phyloP scores from a whole-genome alignment of 2,888 invertebrate species.

The Dicyrtomina minuta region DNA sequence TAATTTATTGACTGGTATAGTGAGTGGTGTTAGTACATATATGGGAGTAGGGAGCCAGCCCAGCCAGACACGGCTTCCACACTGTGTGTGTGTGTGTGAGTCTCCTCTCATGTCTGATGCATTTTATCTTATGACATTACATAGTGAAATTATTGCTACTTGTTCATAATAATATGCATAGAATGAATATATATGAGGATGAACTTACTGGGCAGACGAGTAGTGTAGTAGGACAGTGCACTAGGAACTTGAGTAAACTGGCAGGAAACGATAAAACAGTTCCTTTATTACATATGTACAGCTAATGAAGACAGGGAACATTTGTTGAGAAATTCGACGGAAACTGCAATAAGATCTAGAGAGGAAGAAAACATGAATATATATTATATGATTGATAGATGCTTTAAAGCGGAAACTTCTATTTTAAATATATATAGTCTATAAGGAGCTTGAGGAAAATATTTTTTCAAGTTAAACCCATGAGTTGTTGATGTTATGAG shows the following conservation, averaged over 20 bases:
- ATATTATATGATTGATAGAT: no score
- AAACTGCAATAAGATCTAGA: conserved; percentile 11
- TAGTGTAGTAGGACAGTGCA: conserved; percentile 6
- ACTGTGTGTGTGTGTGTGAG: not conserved
- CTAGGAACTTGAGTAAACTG: conserved; percentile 17
- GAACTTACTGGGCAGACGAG: not conserved
- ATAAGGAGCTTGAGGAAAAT: no score
- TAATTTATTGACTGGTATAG: no score
- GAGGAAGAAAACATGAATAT: not conserved
- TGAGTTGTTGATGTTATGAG: no score
- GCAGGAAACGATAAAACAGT: conserved; percentile 28
- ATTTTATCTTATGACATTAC: not conserved
- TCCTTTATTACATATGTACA: conserved; percentile 3
- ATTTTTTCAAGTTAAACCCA: no score
- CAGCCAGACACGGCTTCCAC: no score
- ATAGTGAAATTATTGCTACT: no score
- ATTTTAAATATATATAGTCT: no score
- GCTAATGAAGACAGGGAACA: conserved; percentile 4
- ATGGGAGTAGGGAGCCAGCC: no score
- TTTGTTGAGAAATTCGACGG: conserved; percentile 17
- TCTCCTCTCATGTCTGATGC: not conserved
- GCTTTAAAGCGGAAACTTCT: no score
- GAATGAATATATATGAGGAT: not conserved
- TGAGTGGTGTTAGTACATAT: no score
- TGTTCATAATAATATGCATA: not conserved